Evolutionary conservation across 2,888 invertebrate species (phyloP).

Genomic region (Melanophora roralis): DNA sequence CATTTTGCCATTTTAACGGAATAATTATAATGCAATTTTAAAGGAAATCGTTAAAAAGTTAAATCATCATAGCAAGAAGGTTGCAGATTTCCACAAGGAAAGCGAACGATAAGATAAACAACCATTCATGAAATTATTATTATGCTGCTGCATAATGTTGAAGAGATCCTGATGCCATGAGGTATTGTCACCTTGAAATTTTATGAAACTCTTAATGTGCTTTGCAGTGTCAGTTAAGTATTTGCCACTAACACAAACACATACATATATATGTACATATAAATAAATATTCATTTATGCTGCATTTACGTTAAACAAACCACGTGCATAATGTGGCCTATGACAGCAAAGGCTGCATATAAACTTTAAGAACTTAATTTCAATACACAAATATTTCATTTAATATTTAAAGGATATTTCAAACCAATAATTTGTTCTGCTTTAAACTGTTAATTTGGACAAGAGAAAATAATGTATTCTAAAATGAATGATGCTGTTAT

Average conservation of each 20-base stretch:
- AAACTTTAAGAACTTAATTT: slow-evolving; percentile 43
- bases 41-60: slow-evolving; percentile 43
- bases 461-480: too few species aligned
- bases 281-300: too few species aligned
- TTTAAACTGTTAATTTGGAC: too few species aligned
- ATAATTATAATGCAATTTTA: slow-evolving; percentile 16
- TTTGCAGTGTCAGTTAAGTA: not conserved
- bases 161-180: not conserved
- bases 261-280: not conserved
- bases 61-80: slow-evolving; percentile 19
- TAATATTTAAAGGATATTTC: slow-evolving; percentile 50
- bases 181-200: slow-evolving; percentile 46
- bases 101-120: not conserved
- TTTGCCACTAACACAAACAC: not conserved
- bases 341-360: slow-evolving; percentile 13
- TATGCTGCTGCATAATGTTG: not conserved
- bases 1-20: not conserved
- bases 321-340: not conserved
- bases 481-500: too few species aligned
- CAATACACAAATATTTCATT: slow-evolving; percentile 26
- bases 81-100: slow-evolving; percentile 10
- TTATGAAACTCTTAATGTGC: not conserved
- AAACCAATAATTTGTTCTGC: too few species aligned
- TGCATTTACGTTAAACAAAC: too few species aligned
- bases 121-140: not conserved